phyloP scores from a whole-genome alignment of 2,113 vertebrate genomes.

The Xyliphius kryptos region DNA sequence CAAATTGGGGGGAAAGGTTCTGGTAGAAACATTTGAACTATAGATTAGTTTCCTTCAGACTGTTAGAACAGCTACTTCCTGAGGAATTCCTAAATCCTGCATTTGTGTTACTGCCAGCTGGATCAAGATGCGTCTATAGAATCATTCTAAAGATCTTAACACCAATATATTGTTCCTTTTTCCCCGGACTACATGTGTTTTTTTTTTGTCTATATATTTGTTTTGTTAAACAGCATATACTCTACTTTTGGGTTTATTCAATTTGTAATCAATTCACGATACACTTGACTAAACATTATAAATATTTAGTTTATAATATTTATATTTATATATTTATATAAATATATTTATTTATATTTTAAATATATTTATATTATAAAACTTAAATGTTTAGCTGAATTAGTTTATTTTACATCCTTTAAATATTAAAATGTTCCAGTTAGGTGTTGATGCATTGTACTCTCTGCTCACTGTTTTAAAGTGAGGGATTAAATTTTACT shows the following conservation, averaged over 20 bases:
- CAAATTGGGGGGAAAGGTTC: no score
- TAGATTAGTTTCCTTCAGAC: conserved; percentile 1
- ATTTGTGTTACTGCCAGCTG: conserved; percentile 5
- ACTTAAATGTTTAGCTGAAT: no score
- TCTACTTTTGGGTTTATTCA: not conserved
- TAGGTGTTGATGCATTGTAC: not conserved
- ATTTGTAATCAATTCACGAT: not conserved
- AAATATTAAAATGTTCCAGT: no score
- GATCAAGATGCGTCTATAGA: not conserved
- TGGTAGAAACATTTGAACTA: conserved; percentile 12
- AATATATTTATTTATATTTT: no score
- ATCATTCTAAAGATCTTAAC: not conserved
- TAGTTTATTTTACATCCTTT: no score
- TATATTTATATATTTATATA: no score
- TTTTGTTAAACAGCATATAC: not conserved
- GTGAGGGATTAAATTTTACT: not conserved
- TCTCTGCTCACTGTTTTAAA: conserved; percentile 3
- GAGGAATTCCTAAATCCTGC: not conserved
- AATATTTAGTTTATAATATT: no score
- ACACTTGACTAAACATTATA: not conserved
- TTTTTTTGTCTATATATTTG: not conserved
- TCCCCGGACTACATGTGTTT: not conserved
- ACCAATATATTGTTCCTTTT: not conserved
- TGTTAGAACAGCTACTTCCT: conserved; percentile 7
- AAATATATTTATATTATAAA: no score